Base-by-base conservation (phyloP, 2,888 invertebrate species). In the Marronus borbonicus region DNA sequence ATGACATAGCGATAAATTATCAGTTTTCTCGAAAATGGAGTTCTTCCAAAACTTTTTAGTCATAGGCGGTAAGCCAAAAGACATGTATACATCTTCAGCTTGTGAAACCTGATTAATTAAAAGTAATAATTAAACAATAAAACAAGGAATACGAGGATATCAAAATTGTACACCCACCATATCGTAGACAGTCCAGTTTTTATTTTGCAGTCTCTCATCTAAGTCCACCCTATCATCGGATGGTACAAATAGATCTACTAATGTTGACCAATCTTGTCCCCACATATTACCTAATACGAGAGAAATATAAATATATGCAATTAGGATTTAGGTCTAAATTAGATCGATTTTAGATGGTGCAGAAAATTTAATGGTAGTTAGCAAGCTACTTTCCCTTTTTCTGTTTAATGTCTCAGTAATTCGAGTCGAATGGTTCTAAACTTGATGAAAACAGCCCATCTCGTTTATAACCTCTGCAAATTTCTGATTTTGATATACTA, bases 21-120 rank as follows among this genome's bases (percentile, higher is more conserved):
- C 81, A 58, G 82, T 85, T 72, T 85, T 83, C 81, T 88, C 87
- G 80, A 92, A 91, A 31, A 91, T 87, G 0, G 93, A 93, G 80
- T 91, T 87, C 69, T 88, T 87, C 93, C 94, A 94, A 89, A 94
- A 94, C 14, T 87, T 87, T 0, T 89, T 84, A 0, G 93, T 90
- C 91, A 94, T 92, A 17, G 89, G 87, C 0, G 91, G 92, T 68
- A 93, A 84, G 2, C 93, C 93, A 66, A 94, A 87, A 0, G 94
- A 93, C 2, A 89, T 89, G 85, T 93, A 94, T 84, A 93, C 93
- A 84, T 94, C 93, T 86, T 94, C 94, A 0, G 93, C 92, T 81
- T 90, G 88, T 83, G 88, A 89, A 0, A 90, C 88, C 91, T 91
- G 36, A 66, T 20, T 50, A 60, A 64, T 4, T 17, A 66, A 4